Percentiles rank a stretch among this genome's conserved stretches.
Evolutionary conservation across 2,888 invertebrate genomes (phyloP).

Genomic region (Diadromus collaris): DNA sequence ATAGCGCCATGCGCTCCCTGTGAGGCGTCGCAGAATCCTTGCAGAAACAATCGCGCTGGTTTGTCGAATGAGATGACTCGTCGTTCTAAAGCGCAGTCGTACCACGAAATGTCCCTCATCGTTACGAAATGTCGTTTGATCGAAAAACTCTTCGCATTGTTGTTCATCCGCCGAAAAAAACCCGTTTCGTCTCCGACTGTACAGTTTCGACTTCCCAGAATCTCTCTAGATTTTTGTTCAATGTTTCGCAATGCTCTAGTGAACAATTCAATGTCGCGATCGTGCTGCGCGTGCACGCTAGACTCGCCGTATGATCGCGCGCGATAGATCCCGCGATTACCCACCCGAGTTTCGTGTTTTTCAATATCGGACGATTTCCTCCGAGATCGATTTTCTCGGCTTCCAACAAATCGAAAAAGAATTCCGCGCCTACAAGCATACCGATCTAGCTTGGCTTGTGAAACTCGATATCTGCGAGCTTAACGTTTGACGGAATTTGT

Average conservation of each 20-base stretch:
- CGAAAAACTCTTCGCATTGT: slow-evolving; percentile 19
- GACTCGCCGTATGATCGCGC: not conserved
- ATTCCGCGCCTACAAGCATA: slow-evolving; percentile 24
- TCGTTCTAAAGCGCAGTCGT: slow-evolving; percentile 6
- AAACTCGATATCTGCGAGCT: slow-evolving; percentile 27
- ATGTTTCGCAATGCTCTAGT: slow-evolving; percentile 13
- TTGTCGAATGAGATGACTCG: slow-evolving; percentile 2
- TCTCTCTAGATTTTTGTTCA: slow-evolving; percentile 30
- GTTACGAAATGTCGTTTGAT: slow-evolving; percentile 1
- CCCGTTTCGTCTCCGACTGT: not conserved
- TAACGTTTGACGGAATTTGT: slow-evolving; percentile 34
- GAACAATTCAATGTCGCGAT: slow-evolving; percentile 11
- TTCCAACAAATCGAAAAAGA: slow-evolving; percentile 22
- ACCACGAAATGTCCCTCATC: slow-evolving; percentile 22
- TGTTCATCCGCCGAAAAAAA: slow-evolving; percentile 5
- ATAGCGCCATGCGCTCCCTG: slow-evolving; percentile 49
- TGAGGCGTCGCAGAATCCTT: slow-evolving; percentile 63
- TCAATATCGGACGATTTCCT: slow-evolving; percentile 21
- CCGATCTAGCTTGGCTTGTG: slow-evolving; percentile 23
- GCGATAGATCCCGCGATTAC: slow-evolving; percentile 34
- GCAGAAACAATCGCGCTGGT: slow-evolving; percentile 47
- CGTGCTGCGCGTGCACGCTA: not conserved
- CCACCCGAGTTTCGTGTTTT: slow-evolving; percentile 46
- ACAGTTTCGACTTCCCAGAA: slow-evolving; percentile 52
- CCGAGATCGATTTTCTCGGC: slow-evolving; percentile 23